Conservation (phyloP, 2,888 invertebrate species). For the Gari tellinella region DNA sequence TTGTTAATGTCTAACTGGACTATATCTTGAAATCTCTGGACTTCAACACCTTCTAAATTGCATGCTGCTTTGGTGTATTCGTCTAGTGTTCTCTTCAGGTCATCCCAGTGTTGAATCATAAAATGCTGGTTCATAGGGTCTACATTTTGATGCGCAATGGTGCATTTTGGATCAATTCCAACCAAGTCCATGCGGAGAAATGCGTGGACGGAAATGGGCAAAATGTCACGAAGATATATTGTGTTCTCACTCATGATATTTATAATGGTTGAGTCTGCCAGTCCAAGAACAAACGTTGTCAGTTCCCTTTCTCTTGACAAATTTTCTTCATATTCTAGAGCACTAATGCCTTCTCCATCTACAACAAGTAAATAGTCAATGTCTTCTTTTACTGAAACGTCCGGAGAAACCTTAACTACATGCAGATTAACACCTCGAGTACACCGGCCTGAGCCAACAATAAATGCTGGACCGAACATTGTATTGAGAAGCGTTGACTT, state of each 20-base stretch:
- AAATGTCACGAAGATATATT: constrained; percentile 22
- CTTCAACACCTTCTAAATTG: constrained; percentile 8
- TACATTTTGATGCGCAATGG: constrained; percentile 43
- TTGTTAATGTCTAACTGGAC: constrained; percentile 23
- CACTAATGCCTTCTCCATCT: constrained; percentile 46
- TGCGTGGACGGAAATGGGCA: constrained; percentile 27
- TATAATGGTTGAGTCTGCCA: constrained; percentile 19
- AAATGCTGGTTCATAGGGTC: not conserved
- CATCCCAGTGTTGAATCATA: constrained; percentile 16
- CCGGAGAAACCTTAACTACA: not conserved
- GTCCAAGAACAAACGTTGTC: constrained; percentile 38
- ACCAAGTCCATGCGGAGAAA: constrained; percentile 26
- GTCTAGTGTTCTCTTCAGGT: constrained; percentile 18
- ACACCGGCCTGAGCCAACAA: constrained; percentile 51
- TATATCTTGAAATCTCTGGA: constrained; percentile 26
- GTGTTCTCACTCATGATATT: constrained; percentile 40
- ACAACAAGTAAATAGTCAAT: constrained; percentile 37
- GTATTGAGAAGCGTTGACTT: constrained; percentile 54
- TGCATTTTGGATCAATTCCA: constrained; percentile 16
- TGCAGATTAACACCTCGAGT: constrained; percentile 47
- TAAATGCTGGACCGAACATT: constrained; percentile 50
- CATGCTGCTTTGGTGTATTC: constrained; percentile 23
- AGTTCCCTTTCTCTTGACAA: constrained; percentile 29
- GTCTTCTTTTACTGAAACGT: not conserved
- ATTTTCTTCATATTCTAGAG: constrained; percentile 16